Evolutionary conservation across 2,113 vertebrate species (phyloP).

Genomic region (Triplophysa siluroides): DNA sequence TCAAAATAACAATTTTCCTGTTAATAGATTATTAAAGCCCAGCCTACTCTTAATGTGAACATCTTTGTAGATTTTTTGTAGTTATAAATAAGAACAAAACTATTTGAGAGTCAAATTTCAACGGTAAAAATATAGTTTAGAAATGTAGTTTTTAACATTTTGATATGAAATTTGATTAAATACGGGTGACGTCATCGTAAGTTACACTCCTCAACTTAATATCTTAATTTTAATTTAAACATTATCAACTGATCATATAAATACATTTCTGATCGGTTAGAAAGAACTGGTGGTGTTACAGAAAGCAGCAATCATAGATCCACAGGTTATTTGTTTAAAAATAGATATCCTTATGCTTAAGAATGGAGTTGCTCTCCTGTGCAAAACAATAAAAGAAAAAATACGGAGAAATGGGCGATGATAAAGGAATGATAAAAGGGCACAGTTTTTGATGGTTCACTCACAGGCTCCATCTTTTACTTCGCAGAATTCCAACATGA

Average conservation of each 20-base stretch:
- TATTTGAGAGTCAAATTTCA: neutral
- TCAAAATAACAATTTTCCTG: too few relatives aligned
- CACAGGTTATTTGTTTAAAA: too few relatives aligned
- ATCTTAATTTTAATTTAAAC: neutral
- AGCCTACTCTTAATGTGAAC: neutral
- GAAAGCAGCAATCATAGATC: constrained; percentile 39
- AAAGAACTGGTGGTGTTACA: constrained; percentile 34
- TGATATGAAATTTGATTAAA: too few relatives aligned
- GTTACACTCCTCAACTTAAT: neutral
- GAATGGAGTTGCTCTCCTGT: neutral
- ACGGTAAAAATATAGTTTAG: too few relatives aligned
- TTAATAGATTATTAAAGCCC: neutral
- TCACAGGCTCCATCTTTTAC: constrained; percentile 15
- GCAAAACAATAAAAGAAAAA: neutral
- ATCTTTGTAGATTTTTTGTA: neutral
- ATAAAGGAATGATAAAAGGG: neutral
- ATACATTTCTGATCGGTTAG: constrained; percentile 29
- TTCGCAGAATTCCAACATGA: constrained; percentile 82
- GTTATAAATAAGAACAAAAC: neutral
- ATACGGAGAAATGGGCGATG: neutral
- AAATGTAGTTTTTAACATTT: too few relatives aligned
- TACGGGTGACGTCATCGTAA: too few relatives aligned
- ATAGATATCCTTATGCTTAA: neutral
- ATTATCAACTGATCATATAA: neutral
- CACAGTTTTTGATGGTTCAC: neutral